Conservation (phyloP, 2,797 vertebrate genomes). For the Pelochelys cantorii region DNA sequence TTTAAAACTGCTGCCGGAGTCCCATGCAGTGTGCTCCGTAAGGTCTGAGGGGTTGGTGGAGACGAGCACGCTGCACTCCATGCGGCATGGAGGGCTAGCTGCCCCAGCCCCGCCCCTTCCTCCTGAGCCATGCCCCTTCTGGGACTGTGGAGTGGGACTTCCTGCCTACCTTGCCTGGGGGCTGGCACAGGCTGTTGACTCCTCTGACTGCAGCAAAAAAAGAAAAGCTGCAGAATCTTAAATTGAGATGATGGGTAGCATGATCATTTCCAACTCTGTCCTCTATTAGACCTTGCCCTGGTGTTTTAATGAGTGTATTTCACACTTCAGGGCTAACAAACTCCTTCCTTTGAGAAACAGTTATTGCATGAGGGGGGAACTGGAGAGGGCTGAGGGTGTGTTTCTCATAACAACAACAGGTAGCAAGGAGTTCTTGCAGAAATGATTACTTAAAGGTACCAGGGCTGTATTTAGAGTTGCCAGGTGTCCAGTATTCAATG, state of each 20-base stretch:
- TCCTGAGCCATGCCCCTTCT: too few species aligned
- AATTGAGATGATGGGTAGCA: background rate
- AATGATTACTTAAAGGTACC: background rate
- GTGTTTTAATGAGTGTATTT: background rate
- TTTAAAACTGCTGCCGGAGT: too few species aligned
- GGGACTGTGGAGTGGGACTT: too few species aligned
- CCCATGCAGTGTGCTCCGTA: too few species aligned
- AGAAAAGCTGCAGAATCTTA: background rate
- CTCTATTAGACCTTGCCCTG: background rate
- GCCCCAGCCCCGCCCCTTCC: too few species aligned
- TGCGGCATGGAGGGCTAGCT: too few species aligned
- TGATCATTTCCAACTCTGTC: background rate
- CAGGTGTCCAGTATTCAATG: too few species aligned
- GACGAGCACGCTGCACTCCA: too few species aligned
- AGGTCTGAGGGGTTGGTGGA: too few species aligned
- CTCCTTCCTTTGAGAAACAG: background rate
- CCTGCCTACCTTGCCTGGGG: too few species aligned
- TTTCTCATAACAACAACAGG: constrained; percentile 3
- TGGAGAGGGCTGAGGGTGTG: background rate
- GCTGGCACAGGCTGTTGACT: too few species aligned
- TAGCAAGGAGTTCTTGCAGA: background rate
- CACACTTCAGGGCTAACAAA: background rate
- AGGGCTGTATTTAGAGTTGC: too few species aligned
- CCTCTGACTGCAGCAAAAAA: background rate
- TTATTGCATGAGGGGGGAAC: background rate